Conservation (phyloP, 2,797 vertebrate species). For the Cryptoprocta ferox region DNA sequence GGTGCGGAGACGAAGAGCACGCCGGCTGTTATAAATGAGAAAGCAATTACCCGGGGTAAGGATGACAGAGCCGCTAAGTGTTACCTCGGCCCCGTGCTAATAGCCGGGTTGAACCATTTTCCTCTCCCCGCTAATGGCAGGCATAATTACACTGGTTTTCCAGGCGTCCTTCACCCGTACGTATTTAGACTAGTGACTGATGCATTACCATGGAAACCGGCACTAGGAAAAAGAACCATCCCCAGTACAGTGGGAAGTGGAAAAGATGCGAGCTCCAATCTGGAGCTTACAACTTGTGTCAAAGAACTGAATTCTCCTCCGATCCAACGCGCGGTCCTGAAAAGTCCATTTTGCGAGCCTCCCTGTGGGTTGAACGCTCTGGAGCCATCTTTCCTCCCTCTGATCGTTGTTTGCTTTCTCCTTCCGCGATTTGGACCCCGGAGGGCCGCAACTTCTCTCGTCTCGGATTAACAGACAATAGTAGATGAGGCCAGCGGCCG, state of each 20-base stretch:
- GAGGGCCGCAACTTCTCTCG: constrained; percentile 65
- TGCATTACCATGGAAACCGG: constrained; percentile 95
- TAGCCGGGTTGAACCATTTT: constrained; percentile 86
- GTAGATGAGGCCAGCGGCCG: constrained; percentile 61
- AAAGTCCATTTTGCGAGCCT: constrained; percentile 48
- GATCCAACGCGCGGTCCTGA: background rate
- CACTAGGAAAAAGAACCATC: constrained; percentile 81
- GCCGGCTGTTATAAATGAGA: background rate
- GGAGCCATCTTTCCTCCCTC: background rate
- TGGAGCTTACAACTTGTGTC: constrained; percentile 84
- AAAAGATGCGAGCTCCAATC: constrained; percentile 84
- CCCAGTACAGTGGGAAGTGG: constrained; percentile 88
- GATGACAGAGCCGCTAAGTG: constrained; percentile 73
- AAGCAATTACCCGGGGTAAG: background rate
- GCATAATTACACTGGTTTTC: constrained; percentile 88
- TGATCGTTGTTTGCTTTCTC: background rate
- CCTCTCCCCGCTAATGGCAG: constrained; percentile 86
- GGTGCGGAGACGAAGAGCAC: rapidly evolving
- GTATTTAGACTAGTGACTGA: constrained; percentile 92
- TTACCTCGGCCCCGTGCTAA: constrained; percentile 83
- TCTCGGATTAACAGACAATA: constrained; percentile 53
- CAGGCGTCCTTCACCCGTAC: constrained; percentile 90
- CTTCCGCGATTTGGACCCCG: background rate
- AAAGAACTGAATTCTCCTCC: constrained; percentile 65
- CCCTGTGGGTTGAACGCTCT: background rate